Base-by-base conservation (phyloP, 2,797 vertebrate genomes). In the Nothura maculosa region DNA sequence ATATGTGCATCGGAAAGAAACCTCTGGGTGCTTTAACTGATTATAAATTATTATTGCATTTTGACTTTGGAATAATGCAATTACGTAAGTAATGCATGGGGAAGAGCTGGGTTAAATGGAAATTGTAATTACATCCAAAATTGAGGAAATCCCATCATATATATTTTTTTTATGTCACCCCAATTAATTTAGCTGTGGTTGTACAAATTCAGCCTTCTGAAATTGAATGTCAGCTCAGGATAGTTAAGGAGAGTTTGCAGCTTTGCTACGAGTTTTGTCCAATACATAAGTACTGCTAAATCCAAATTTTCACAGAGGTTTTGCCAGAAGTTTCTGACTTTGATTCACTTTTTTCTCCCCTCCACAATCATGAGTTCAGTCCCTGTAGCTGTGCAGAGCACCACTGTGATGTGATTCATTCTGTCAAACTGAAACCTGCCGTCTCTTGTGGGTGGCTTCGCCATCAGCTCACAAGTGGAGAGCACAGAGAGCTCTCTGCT, bases 61-160 rank as follows among this genome's bases (percentile, higher is more conserved):
- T 93, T 93, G 50, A 93, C 30, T 94, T 89, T 69, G 40, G 77
- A 89, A 92, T 89, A 77, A 81, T 34, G 60, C 28, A 48, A 60
- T 91, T 84, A 68, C 4, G 4, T 74, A 62, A 81, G 63, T 42
- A 89, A 76, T 1, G 3, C 57, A 36, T 34, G 73, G 86, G 36
- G 47, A 85, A 88, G 22, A 45, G 54, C 48, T 73, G 30, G 28
- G 68, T 67, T 80, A 90, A 87, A 57, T 25, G 25, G 30, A 86
- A 25, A 66, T 18, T 55, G 47, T 22, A 85, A 92, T 82, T 88
- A 70, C 14, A 69, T 1, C 42, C 19, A 64, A 82, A 90, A 67
- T 20, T 68, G 38, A 38, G 91, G 66, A 68, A 16, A 1, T 1
- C 36, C 62, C 19, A 47, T 73, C 0, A 1, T 63, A 11, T 62